A percentile compares a stretch with the other conserved stretches of the same genome.
These are phyloP conservation scores for Autographa pulchrina DNA, from an alignment of 2,888 invertebrate genomes.

Conservation along the genomic window DNA sequence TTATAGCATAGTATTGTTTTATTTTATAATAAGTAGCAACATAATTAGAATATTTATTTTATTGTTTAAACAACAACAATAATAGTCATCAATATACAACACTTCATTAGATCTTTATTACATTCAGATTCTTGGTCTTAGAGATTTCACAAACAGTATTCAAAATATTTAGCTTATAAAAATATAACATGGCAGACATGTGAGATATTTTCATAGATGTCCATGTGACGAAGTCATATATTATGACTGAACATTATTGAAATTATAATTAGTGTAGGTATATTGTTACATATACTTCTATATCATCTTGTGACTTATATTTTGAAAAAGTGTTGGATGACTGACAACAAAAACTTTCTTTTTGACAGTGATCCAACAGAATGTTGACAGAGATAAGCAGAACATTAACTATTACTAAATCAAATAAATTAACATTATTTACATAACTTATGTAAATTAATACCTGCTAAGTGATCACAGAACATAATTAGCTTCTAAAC, in stretches of 20 bases:
- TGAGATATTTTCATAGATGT: neutral
- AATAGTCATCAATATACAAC: conserved; percentile 23
- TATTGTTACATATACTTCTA: conserved; percentile 6
- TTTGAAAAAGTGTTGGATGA: conserved; percentile 23
- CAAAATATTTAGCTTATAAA: neutral
- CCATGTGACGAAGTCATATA: conserved; percentile 16
- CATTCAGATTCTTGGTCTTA: conserved; percentile 27
- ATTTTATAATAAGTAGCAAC: conserved; percentile 32
- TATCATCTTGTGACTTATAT: conserved; percentile 28
- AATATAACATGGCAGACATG: neutral
- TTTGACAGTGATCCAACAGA: conserved; percentile 49
- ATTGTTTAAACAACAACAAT: conserved; percentile 33
- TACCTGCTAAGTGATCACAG: conserved; percentile 75
- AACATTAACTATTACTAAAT: conserved; percentile 41
- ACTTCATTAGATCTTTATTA: conserved; percentile 38
- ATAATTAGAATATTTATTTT: conserved; percentile 17
- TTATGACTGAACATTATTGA: conserved; percentile 10
- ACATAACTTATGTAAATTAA: conserved; percentile 58
- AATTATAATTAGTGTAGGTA: conserved; percentile 4
- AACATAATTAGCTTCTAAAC: conserved; percentile 64
- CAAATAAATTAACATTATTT: conserved; percentile 54
- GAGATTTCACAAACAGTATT: conserved; percentile 22
- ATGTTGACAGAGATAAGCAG: conserved; percentile 35
- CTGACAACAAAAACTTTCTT: conserved; percentile 30
- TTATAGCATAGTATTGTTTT: conserved; percentile 21